Evolutionary conservation across 2,888 invertebrate genomes (phyloP).

Genomic region (Cheilosia soror): DNA sequence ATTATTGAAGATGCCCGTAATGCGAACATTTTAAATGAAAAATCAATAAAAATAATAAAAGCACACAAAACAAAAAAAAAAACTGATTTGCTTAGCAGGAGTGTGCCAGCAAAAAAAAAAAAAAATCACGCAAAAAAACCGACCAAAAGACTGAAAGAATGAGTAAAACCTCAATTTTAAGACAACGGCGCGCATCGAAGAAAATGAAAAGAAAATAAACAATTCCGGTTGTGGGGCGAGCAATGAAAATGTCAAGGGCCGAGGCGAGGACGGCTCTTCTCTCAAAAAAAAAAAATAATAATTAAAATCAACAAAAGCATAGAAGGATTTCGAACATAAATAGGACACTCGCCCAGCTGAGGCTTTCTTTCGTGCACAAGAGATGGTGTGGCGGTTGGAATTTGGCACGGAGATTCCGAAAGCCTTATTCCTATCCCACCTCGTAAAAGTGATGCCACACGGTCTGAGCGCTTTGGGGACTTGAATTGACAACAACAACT

Average conservation of each 20-base stretch:
- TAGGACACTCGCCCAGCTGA: constrained; percentile 31
- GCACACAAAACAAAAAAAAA: constrained; percentile 10
- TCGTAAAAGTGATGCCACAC: too few relatives aligned
- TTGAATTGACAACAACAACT: too few relatives aligned
- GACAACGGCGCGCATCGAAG: constrained; percentile 33
- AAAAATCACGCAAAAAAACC: not conserved
- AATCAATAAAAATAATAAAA: constrained; percentile 64
- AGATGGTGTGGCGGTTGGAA: not conserved
- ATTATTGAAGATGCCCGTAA: constrained; percentile 63
- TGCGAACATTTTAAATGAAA: constrained; percentile 51
- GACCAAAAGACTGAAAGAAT: not conserved
- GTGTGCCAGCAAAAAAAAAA: not conserved
- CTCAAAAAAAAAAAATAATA: constrained; percentile 11
- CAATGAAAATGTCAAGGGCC: constrained; percentile 18
- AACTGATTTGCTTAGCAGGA: constrained; percentile 29
- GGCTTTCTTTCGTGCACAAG: not conserved
- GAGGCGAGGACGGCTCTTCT: not conserved
- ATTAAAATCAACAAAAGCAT: constrained; percentile 42
- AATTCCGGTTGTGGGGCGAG: not conserved
- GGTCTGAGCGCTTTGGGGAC: too few relatives aligned
- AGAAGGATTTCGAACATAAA: constrained; percentile 28
- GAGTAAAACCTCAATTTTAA: constrained; percentile 27
- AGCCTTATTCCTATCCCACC: too few relatives aligned
- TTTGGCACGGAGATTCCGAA: not conserved
- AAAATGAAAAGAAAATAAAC: constrained; percentile 37